These are phyloP conservation scores for Xenopus laevis DNA, from an alignment of 2,113 vertebrate species.

Conservation along the genomic window DNA sequence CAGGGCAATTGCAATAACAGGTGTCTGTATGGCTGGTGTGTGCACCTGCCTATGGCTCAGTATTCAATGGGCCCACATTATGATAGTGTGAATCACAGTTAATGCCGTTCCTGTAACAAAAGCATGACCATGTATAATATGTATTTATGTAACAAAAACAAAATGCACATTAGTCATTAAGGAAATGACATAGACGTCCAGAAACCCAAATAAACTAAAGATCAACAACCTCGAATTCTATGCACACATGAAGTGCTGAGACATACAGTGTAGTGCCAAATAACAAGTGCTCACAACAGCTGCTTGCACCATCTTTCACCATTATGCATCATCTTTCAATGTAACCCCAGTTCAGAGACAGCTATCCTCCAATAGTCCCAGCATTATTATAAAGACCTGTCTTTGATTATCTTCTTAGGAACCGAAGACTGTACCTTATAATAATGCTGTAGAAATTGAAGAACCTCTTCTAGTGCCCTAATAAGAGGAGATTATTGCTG, in stretches of 20 bases:
- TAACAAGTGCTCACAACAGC: not conserved
- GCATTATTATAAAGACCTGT: too few species aligned
- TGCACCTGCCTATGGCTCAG: constrained; percentile 67
- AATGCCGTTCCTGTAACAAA: constrained; percentile 40
- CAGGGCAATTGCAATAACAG: constrained; percentile 71
- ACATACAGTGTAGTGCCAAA: not conserved
- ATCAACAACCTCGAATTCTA: not conserved
- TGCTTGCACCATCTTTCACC: not conserved
- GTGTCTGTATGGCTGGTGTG: constrained; percentile 62
- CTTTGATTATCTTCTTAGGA: too few species aligned
- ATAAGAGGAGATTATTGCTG: too few species aligned
- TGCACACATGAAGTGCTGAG: not conserved
- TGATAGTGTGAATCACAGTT: constrained; percentile 54
- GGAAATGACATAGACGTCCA: constrained; percentile 1
- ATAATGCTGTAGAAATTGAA: too few species aligned
- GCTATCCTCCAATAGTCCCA: too few species aligned
- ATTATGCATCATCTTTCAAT: too few species aligned
- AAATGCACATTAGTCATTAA: constrained; percentile 11
- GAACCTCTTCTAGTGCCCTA: too few species aligned
- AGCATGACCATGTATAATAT: not conserved
- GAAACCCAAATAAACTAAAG: not conserved
- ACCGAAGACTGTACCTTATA: too few species aligned
- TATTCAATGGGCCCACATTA: constrained; percentile 48
- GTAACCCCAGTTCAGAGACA: too few species aligned
- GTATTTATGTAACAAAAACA: constrained; percentile 7